phyloP scores from a whole-genome alignment of 2,797 vertebrate species.

The Thunnus albacares region DNA sequence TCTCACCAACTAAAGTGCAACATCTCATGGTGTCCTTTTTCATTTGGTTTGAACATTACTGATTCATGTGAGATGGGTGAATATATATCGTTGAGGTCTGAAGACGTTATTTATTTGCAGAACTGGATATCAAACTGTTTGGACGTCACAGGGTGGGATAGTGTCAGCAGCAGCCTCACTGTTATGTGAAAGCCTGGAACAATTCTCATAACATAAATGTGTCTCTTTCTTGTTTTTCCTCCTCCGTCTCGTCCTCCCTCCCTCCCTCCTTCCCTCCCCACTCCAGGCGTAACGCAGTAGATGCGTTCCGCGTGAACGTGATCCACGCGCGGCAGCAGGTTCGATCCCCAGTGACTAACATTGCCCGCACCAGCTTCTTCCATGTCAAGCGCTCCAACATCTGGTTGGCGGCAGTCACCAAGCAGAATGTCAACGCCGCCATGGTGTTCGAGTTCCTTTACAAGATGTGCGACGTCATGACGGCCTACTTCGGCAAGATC shows the following conservation, averaged over 20 bases:
- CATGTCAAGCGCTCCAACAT: constrained; percentile 99
- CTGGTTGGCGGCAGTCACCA: constrained; percentile 99
- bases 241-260: not conserved
- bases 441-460: constrained; percentile 99
- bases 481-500: constrained; percentile 99
- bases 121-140: not conserved
- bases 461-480: constrained; percentile 99
- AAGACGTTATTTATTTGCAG: constrained; percentile 6
- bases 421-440: constrained; percentile 99
- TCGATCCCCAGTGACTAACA: constrained; percentile 98
- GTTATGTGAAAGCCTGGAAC: not conserved
- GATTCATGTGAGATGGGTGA: constrained; percentile 2
- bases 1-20: constrained; percentile 1
- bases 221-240: not conserved
- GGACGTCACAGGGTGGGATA: constrained; percentile 29
- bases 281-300: constrained; percentile 95
- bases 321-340: constrained; percentile 99
- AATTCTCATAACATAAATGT: constrained; percentile 4
- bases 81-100: constrained; percentile 7
- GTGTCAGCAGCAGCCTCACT: not conserved
- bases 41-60: constrained; percentile 9
- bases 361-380: constrained; percentile 99
- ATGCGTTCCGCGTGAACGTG: constrained; percentile 99
- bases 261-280: not conserved
- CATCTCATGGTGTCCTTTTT: not conserved